Conservation (phyloP, 2,797 vertebrate species). For the Typhlichthys eigenmanni region DNA sequence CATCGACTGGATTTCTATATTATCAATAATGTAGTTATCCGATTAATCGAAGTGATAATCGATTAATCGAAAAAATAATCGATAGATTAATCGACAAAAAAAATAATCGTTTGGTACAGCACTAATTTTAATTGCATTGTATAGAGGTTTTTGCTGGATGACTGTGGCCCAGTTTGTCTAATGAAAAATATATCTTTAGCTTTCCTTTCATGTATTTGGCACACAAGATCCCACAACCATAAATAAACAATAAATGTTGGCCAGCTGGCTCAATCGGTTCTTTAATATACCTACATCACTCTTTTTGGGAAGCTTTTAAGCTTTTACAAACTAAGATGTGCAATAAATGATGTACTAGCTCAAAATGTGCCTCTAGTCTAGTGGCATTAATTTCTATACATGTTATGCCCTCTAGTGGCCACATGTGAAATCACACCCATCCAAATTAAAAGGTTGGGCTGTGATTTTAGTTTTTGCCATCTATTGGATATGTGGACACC, state of each 20-base stretch:
- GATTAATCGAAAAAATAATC: too few species aligned
- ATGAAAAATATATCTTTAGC: background rate
- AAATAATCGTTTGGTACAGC: too few species aligned
- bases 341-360: too few species aligned
- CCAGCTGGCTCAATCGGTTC: too few species aligned
- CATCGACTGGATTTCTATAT: too few species aligned
- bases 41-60: too few species aligned
- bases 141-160: background rate
- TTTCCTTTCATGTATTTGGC: background rate
- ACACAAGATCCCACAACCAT: background rate
- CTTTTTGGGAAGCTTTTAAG: too few species aligned
- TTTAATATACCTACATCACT: too few species aligned
- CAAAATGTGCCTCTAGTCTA: background rate
- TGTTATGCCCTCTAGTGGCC: constrained; percentile 34
- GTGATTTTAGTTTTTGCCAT: background rate
- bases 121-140: too few species aligned
- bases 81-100: too few species aligned
- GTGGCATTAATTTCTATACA: background rate
- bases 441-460: background rate
- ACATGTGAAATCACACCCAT: constrained; percentile 4
- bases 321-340: too few species aligned
- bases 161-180: background rate
- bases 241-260: background rate
- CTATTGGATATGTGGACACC: background rate
- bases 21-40: too few species aligned